phyloP scores from a whole-genome alignment of 2,888 invertebrate species.

The Blastobasis lacticolella region DNA sequence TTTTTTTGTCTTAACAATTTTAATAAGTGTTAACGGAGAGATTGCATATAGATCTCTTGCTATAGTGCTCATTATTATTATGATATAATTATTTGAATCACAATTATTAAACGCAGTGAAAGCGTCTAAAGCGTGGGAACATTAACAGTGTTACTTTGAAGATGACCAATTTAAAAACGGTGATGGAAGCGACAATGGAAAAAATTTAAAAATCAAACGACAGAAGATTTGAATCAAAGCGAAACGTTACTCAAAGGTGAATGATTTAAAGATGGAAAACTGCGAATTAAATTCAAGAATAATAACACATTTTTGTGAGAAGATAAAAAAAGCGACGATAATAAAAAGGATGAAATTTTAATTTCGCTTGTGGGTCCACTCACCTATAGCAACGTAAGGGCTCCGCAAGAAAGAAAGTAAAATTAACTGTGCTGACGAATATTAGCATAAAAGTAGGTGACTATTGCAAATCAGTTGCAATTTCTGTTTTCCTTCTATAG shows the following conservation, averaged over 20 bases:
- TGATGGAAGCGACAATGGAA: conserved; percentile 45
- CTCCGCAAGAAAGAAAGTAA: conserved; percentile 74
- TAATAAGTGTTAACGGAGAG: background rate
- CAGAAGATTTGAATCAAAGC: conserved; percentile 64
- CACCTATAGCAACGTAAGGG: conserved; percentile 72
- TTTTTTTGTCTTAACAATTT: too few species aligned
- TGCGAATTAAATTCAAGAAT: conserved; percentile 46
- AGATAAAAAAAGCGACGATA: conserved; percentile 51
- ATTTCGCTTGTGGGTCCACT: conserved; percentile 63
- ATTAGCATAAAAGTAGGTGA: conserved; percentile 42
- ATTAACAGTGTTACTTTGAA: conserved; percentile 22
- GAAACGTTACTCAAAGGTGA: conserved; percentile 70
- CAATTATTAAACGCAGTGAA: conserved; percentile 17
- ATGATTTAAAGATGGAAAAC: conserved; percentile 39
- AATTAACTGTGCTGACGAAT: conserved; percentile 69
- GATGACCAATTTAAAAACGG: conserved; percentile 26
- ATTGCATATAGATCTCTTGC: background rate
- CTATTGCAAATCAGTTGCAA: conserved; percentile 42
- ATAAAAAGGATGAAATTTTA: conserved; percentile 40
- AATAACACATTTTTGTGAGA: conserved; percentile 29
- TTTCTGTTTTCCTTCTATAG: conserved; percentile 17
- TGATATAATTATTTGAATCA: background rate
- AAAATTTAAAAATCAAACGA: conserved; percentile 44
- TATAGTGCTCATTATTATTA: background rate
- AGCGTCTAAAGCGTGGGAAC: conserved; percentile 36